Base-by-base conservation (phyloP, 2,797 vertebrate genomes). In the Euthynnus affinis region DNA sequence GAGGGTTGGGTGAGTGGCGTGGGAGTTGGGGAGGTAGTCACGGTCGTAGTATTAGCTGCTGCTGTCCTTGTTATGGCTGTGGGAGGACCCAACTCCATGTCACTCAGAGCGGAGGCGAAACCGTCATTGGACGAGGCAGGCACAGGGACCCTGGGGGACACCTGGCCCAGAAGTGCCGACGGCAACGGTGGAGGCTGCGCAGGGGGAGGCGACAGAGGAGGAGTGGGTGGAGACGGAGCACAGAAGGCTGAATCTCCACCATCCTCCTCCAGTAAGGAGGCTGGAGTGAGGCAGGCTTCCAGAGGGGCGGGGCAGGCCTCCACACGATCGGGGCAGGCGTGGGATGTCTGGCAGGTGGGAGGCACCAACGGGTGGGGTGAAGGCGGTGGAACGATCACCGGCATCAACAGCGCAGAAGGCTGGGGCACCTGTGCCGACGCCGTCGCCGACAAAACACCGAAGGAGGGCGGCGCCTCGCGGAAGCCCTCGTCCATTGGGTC, bases 221-320 rank as follows among this genome's bases (percentile, higher is more conserved):
- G 96, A 58, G 80, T 90, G 81, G 92, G 90, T 6, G 96, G 88
- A 40, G 95, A 95, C 9, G 96, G 93, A 91, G 96, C 95, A 90
- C 97, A 96, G 93, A 98, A 97, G 22, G 87, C 82, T 0, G 89
- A 89, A 70, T 91, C 89, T 29, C 95, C 89, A 80, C 96, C 96
- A 0, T 97, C 97, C 92, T 99, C 97, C n/a, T 99, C 98, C 18
- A 99, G 96, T 86, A 99, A 82, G 0, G 97, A 99, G 89, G 98
- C 98, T 0, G 98, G 98, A 62, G 98, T 99, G 93, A 99, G 98
- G 95, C 98, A 98, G 87, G 96, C 95, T 81, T 98, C 97, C 87
- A 96, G 90, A 55, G 96, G 93, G 20, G 96, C 82, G 66, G 95
- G 96, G 91, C 96, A 96, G 81, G 95, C 94, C 90, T 97, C 97